Percentiles rank a stretch among this genome's conserved stretches.
These are phyloP conservation scores for Tetrax tetrax DNA, from an alignment of 2,113 vertebrate species.

Conservation along the genomic window DNA sequence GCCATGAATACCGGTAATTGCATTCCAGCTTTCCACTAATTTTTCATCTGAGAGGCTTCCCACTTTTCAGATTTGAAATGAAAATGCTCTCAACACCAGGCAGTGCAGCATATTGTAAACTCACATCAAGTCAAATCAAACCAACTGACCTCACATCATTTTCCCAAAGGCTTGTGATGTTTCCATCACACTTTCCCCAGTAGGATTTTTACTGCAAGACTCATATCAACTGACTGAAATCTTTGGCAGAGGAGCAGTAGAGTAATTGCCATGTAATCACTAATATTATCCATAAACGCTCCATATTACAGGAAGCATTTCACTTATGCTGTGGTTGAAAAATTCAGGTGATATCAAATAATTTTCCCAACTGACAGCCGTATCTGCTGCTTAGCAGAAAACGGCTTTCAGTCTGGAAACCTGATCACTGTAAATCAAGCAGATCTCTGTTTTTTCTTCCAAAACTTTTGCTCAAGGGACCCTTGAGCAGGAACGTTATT, in stretches of 20 bases:
- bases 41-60: constrained; percentile 5
- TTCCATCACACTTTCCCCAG: not conserved
- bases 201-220: constrained; percentile 31
- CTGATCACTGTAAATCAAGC: not conserved
- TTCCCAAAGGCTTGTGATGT: not conserved
- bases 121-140: constrained; percentile 23
- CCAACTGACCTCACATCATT: constrained; percentile 13
- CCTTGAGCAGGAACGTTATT: not conserved
- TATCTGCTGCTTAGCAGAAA: constrained; percentile 37
- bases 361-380: constrained; percentile 14
- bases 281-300: constrained; percentile 53
- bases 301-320: constrained; percentile 49
- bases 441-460: not conserved
- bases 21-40: not conserved
- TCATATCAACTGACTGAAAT: constrained; percentile 37
- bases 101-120: constrained; percentile 17
- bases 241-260: not conserved
- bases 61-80: constrained; percentile 11
- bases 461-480: not conserved
- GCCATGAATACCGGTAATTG: not conserved
- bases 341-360: constrained; percentile 14
- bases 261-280: not conserved
- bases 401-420: not conserved
- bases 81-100: not conserved
- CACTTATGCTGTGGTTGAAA: constrained; percentile 22